phyloP scores from a whole-genome alignment of 1,140 invertebrate species.

The Drosophila littoralis region DNA sequence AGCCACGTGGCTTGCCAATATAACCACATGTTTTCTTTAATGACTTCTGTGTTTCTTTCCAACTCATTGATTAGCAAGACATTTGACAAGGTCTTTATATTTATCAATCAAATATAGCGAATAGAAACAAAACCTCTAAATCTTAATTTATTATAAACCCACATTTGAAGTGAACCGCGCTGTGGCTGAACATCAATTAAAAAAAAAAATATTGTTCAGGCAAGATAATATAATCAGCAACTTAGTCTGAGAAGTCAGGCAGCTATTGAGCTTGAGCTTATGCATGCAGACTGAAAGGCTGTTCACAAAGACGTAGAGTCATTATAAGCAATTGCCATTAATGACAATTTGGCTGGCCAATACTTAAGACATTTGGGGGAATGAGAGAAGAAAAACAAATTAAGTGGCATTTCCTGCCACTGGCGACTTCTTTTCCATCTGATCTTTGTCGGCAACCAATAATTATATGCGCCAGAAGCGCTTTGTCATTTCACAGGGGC shows the following conservation, averaged over 20 bases:
- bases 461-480: slow-evolving; percentile 80
- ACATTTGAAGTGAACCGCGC: background rate
- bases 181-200: background rate
- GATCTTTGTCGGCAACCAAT: slow-evolving; percentile 77
- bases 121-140: slow-evolving; percentile 15
- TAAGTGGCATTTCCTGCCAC: slow-evolving; percentile 81
- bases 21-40: too few relatives aligned
- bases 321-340: slow-evolving; percentile 80
- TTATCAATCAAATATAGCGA: slow-evolving; percentile 1
- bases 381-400: slow-evolving; percentile 60
- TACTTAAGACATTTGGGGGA: slow-evolving; percentile 62
- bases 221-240: slow-evolving; percentile 9
- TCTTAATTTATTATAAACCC: slow-evolving; percentile 32
- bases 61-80: too few relatives aligned
- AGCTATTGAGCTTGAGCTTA: slow-evolving; percentile 46
- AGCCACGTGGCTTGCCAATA: too few relatives aligned
- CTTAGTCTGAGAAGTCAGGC: slow-evolving; percentile 22
- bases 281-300: slow-evolving; percentile 51
- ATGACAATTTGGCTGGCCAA: slow-evolving; percentile 74
- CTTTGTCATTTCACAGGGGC: slow-evolving; percentile 73
- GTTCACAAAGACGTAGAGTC: slow-evolving; percentile 63
- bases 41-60: too few relatives aligned
- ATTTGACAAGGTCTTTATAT: slow-evolving; percentile 12
- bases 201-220: background rate
- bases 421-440: slow-evolving; percentile 55